Evolutionary conservation across 1,140 invertebrate species (phyloP), one percentile per base, ranked within the genome.

Genomic region (Pseudomyrmex flavicornis): DNA sequence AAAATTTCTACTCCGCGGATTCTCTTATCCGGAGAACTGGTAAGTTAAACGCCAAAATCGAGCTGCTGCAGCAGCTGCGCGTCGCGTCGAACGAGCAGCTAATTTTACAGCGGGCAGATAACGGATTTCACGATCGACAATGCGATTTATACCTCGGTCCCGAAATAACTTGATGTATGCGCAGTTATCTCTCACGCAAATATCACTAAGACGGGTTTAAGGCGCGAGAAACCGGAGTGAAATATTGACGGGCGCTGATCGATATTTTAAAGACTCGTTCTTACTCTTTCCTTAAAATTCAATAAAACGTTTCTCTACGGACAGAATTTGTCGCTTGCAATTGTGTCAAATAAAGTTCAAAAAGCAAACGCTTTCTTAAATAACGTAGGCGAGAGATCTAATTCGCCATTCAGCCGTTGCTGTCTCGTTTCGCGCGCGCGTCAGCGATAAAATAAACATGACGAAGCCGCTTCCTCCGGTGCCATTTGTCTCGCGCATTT

Each of bases 291-390:
- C 5, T 35, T 44, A n/a, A 70, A 80, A 70, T 79, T 52, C 44
- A 35, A 8, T 48, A 80, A 80, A 80, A 80, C 10, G 26, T 52
- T 52, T 35, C 52, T 69, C 46, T 12, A 7, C 7, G 48, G 48
- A 76, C 8, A 73, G 62, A 15, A 9, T 46, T 69, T 22, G 1
- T 12, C 65, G 44, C n/a, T 58, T 35, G 17, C 75, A 26, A 22
- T 5, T 35, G n/a, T 26, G 54, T n/a, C 54, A 50, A 59, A 70
- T 70, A 70, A 80, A 80, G 12, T 48, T 46, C 54, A 54, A 59
- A 70, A 61, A 44, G 65, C 76, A 58, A 48, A 13, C 65, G 2
- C 12, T 70, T 70, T 80, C 44, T 59, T 80, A 79, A 58, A 79
- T 79, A 70, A 59, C 15, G 54, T 22, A 50, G 12, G 1, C 44